A percentile compares a stretch with the other conserved stretches of the same genome.
Evolutionary conservation across 92 coral and sea anemone genomes (phyloP).

Genomic region (Galaxea fascicularis): DNA sequence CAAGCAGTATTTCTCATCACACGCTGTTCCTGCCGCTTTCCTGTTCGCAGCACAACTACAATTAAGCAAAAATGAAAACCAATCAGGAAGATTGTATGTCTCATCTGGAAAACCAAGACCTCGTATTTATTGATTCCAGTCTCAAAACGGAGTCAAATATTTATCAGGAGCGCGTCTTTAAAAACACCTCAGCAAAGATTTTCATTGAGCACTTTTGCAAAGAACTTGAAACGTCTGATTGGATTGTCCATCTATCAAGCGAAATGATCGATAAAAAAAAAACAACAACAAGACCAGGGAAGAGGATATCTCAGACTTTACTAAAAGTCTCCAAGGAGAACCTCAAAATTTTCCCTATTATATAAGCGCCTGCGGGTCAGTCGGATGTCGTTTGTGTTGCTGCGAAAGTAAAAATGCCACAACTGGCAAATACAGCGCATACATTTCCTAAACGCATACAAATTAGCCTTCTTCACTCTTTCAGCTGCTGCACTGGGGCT

Average conservation of each 20-base stretch:
- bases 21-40: background rate
- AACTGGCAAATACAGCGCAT: background rate
- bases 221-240: background rate
- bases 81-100: background rate
- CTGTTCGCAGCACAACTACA: slow-evolving; percentile 2
- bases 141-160: slow-evolving; percentile 12
- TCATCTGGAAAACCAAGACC: background rate
- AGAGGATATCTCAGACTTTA: background rate
- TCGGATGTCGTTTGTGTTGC: slow-evolving; percentile 18
- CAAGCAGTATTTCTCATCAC: background rate
- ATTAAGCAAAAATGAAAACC: background rate
- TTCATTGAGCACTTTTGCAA: background rate
- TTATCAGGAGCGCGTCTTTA: background rate
- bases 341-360: background rate
- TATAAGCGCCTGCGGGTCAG: background rate
- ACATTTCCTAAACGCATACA: slow-evolving; percentile 13
- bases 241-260: background rate
- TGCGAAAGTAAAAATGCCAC: slow-evolving; percentile 13
- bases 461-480: background rate
- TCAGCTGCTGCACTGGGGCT: slow-evolving; percentile 15
- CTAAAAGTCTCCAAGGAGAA: background rate
- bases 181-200: background rate
- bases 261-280: background rate
- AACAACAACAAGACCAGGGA: no score
- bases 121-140: background rate